Evolutionary conservation across 2,797 vertebrate species (phyloP), one percentile per base, ranked within the genome.

Genomic region (Sebastes goodei): DNA sequence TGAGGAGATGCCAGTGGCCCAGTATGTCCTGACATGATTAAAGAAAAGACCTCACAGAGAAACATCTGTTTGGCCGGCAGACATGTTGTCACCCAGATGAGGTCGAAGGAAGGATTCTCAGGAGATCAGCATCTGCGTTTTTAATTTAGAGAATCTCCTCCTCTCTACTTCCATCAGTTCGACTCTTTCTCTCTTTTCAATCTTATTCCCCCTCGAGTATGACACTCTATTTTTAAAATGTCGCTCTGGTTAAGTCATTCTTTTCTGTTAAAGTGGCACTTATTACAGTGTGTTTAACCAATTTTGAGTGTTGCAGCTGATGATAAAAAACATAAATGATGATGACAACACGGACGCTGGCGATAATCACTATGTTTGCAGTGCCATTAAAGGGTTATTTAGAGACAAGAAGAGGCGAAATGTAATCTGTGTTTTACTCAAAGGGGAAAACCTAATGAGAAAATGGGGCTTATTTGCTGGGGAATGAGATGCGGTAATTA

Each of bases 21-120:
- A 53, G 52, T 52, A 15, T 82, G 93, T 88, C 85, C 88, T 84
- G 82, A 87, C 85, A 53, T 76, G 89, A 93, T 90, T 86, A 85
- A 85, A 91, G 86, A 82, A 84, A 90, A 85, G 76, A 78, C 63
- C 86, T 89, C 53, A n/a, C 66, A 66, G 85, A 89, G 83, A 88
- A 94, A 94, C 91, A 94, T 91, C 88, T 94, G 93, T 93, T 91
- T 88, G 87, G 91, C 91, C 72, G 1, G 75, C 42, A 83, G 93
- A 82, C 83, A 86, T 74, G 88, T 88, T 82, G 80, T 90, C 89
- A 78, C 74, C 66, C 88, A 90, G 80, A 90, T 89, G 90, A 88
- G 90, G 88, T 81, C 73, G 71, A 78, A 80, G 68, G 83, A 86
- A 77, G 63, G 85, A 85, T 81, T 86, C 82, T 81, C 82, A 38